phyloP scores from a whole-genome alignment of 2,888 invertebrate species.

The Ophioninae sp. region DNA sequence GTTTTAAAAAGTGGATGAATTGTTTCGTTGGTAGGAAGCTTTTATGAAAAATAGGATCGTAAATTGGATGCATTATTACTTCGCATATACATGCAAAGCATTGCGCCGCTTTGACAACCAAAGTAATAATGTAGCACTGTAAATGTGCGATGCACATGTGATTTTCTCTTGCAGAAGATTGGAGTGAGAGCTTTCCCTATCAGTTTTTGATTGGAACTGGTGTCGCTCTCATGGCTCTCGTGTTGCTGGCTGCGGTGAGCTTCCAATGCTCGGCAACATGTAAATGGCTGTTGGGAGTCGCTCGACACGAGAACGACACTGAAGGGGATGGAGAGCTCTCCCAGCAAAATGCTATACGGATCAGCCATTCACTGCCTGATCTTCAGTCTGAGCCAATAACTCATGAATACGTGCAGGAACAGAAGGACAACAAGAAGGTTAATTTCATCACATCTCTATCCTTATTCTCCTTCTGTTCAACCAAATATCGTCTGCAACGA shows the following conservation, averaged over 20 bases:
- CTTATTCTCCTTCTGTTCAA: not conserved
- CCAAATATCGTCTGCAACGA: not conserved
- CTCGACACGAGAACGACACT: slow-evolving; percentile 74
- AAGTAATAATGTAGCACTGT: too few relatives aligned
- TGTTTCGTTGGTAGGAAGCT: too few relatives aligned
- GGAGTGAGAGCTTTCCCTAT: slow-evolving; percentile 80
- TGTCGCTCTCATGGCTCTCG: slow-evolving; percentile 85
- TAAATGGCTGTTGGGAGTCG: slow-evolving; percentile 85
- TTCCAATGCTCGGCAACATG: slow-evolving; percentile 89
- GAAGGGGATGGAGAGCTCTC: slow-evolving; percentile 83
- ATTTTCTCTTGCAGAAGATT: slow-evolving; percentile 73
- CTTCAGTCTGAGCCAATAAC: slow-evolving; percentile 87
- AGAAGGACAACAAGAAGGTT: slow-evolving; percentile 88
- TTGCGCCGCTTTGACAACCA: too few relatives aligned
- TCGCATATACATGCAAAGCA: not conserved
- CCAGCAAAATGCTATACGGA: slow-evolving; percentile 87
- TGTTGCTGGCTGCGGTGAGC: slow-evolving; percentile 87
- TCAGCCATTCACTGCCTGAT: slow-evolving; percentile 89
- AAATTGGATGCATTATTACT: not conserved
- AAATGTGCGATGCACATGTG: not conserved
- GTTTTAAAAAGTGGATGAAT: too few relatives aligned
- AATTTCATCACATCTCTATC: slow-evolving; percentile 30
- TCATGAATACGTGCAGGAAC: slow-evolving; percentile 87
- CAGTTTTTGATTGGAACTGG: slow-evolving; percentile 84
- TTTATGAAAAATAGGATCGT: too few relatives aligned